phyloP scores from a whole-genome alignment of 2,113 vertebrate genomes.

The Paratilapia polleni region DNA sequence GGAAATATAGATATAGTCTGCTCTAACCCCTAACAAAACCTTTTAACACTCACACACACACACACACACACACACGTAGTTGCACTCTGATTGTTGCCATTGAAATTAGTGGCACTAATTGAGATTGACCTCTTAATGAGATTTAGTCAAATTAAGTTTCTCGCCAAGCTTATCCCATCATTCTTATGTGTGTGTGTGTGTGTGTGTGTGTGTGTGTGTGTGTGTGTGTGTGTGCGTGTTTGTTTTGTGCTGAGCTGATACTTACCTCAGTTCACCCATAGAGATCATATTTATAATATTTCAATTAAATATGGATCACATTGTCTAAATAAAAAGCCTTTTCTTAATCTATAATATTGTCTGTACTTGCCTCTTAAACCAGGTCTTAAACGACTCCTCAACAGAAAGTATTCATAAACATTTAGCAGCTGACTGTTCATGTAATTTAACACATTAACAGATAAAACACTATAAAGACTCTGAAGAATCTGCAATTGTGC shows the following conservation, averaged over 20 bases:
- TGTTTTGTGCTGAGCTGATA: conserved; percentile 13
- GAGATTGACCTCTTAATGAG: conserved; percentile 27
- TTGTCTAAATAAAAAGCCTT: neutral
- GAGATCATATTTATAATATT: neutral
- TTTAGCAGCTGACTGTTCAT: neutral
- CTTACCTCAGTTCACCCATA: neutral
- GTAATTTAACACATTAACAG: conserved; percentile 1
- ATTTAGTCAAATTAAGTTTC: conserved; percentile 36
- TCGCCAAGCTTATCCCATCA: conserved; percentile 11
- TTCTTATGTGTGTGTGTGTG: neutral
- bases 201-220: conserved; percentile 10
- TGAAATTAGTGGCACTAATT: neutral
- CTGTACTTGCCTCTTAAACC: neutral
- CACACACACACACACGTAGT: neutral
- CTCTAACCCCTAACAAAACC: conserved; percentile 48
- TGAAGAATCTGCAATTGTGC: neutral
- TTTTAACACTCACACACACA: conserved; percentile 26
- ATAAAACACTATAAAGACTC: neutral
- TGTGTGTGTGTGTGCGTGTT: conserved; percentile 6
- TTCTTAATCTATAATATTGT: neutral
- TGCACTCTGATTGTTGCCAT: neutral
- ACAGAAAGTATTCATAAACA: neutral
- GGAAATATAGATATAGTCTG: conserved; percentile 31
- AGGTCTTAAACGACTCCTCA: neutral
- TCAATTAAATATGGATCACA: neutral